These are phyloP conservation scores for Atta colombica DNA, from an alignment of 1,140 invertebrate genomes.

Conservation along the genomic window DNA sequence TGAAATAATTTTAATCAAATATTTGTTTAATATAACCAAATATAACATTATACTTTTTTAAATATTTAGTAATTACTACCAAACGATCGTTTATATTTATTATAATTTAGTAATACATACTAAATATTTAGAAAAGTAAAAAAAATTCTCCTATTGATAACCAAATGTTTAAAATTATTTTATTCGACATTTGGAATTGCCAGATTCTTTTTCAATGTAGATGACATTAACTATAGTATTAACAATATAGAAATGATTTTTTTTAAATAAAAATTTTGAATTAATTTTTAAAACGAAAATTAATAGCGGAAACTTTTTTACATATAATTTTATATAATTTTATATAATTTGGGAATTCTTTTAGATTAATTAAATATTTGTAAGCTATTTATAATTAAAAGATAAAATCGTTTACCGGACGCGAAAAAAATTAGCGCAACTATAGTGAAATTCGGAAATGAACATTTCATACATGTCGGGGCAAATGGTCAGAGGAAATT, in stretches of 20 bases:
- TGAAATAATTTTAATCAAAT: too few relatives aligned
- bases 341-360: neutral
- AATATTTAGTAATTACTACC: too few relatives aligned
- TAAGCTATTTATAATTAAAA: neutral
- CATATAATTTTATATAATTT: neutral
- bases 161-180: too few relatives aligned
- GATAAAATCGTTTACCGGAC: slow-evolving; percentile 2
- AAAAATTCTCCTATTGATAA: too few relatives aligned
- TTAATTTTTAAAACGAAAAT: neutral
- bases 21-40: too few relatives aligned
- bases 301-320: neutral
- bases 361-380: neutral
- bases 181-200: too few relatives aligned
- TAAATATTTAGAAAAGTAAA: too few relatives aligned
- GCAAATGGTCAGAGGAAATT: slow-evolving; percentile 50
- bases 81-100: too few relatives aligned
- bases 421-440: neutral
- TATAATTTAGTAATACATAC: too few relatives aligned
- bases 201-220: too few relatives aligned
- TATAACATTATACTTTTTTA: too few relatives aligned
- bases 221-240: neutral
- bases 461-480: slow-evolving; percentile 34
- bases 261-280: neutral
- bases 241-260: neutral
- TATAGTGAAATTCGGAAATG: neutral